Conservation (phyloP, 1,140 invertebrate genomes). For the Drosophila equinoxialis region DNA sequence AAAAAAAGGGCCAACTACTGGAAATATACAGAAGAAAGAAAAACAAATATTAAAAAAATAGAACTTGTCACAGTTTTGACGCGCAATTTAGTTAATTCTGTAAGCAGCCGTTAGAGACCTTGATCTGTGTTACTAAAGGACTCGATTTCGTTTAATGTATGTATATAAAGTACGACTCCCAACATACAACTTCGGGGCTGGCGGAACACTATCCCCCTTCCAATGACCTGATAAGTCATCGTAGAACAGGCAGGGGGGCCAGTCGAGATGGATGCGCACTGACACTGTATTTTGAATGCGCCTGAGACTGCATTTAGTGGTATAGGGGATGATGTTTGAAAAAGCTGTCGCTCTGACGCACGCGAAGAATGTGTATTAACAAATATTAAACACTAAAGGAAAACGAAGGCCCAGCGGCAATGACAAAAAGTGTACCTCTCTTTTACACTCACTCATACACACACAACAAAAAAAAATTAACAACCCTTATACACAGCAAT, state of each 20-base stretch:
- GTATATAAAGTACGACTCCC: not conserved
- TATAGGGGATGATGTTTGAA: not conserved
- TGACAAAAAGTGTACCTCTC: not conserved
- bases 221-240: not conserved
- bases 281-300: conserved; percentile 9
- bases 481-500: not conserved
- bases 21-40: conserved; percentile 33
- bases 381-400: conserved; percentile 1
- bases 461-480: not conserved
- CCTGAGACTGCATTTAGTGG: not conserved
- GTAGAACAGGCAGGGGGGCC: not conserved
- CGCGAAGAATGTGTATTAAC: not conserved
- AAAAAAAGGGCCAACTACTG: conserved; percentile 15
- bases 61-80: not conserved
- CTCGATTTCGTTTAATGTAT: not conserved
- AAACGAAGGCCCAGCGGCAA: conserved; percentile 1
- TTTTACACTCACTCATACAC: conserved; percentile 2
- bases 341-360: conserved; percentile 1
- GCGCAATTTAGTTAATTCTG: not conserved
- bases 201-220: not conserved
- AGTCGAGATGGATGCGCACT: conserved; percentile 14
- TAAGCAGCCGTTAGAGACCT: not conserved
- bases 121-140: not conserved
- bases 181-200: not conserved
- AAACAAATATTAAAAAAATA: not conserved